These are phyloP conservation scores for Caenorhabditis sp. DNA, from an alignment of 2,888 invertebrate genomes.

Conservation along the genomic window DNA sequence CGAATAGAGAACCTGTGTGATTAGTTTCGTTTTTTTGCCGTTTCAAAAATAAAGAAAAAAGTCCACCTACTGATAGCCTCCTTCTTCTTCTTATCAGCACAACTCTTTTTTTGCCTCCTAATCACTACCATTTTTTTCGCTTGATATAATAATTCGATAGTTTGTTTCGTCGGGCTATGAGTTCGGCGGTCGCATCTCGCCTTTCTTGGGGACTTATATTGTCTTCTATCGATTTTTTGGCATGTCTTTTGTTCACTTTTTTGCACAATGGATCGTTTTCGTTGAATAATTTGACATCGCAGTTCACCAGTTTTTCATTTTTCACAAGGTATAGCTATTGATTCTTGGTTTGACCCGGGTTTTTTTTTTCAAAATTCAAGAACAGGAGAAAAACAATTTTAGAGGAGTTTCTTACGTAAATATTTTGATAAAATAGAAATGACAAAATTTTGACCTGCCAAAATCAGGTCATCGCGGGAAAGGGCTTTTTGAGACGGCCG, in stretches of 20 bases:
- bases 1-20: neutral
- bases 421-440: too few species aligned
- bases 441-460: too few species aligned
- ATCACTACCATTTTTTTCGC: neutral
- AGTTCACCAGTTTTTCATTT: conserved; percentile 55
- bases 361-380: too few species aligned
- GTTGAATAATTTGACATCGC: conserved; percentile 46
- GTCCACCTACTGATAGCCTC: neutral
- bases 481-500: too few species aligned
- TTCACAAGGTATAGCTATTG: conserved; percentile 56
- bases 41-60: conserved; percentile 1
- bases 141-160: neutral
- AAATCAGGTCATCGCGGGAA: too few species aligned
- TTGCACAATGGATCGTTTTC: conserved; percentile 55
- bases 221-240: conserved; percentile 38
- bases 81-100: neutral
- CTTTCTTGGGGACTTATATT: conserved; percentile 48
- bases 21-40: neutral
- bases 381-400: neutral
- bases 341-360: neutral
- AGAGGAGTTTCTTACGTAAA: too few species aligned
- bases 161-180: conserved; percentile 21
- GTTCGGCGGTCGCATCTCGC: conserved; percentile 30
- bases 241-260: conserved; percentile 41
- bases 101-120: neutral